Percentiles rank a stretch among this genome's conserved stretches.
phyloP scores from a whole-genome alignment of 2,113 vertebrate genomes.

The Tylochromis polylepis region DNA sequence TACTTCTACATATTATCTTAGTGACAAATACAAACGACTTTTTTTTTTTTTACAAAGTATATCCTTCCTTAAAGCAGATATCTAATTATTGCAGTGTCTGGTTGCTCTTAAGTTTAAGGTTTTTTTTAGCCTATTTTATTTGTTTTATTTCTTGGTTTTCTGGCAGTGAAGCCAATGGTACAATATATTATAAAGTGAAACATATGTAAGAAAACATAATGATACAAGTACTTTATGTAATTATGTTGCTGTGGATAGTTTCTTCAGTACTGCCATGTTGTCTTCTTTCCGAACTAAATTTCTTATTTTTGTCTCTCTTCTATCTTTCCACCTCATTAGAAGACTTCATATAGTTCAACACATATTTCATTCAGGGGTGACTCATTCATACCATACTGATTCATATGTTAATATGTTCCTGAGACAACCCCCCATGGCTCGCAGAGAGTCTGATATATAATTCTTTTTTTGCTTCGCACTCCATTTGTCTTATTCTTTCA shows the following conservation, averaged over 20 bases:
- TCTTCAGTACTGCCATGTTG: not conserved
- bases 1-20: not conserved
- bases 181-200: not conserved
- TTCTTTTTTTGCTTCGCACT: not conserved
- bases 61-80: not conserved
- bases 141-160: not conserved
- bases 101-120: not conserved
- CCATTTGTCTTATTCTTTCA: not conserved
- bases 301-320: not conserved
- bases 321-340: not conserved
- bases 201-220: not conserved
- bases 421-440: constrained; percentile 8
- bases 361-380: constrained; percentile 1
- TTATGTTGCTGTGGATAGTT: not conserved
- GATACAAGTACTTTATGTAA: not conserved
- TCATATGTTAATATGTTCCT: constrained; percentile 52
- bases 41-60: too few species aligned
- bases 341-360: constrained; percentile 4
- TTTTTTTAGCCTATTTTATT: not conserved
- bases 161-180: not conserved
- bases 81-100: not conserved
- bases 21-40: not conserved
- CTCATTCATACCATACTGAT: constrained; percentile 10
- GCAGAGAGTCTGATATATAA: not conserved
- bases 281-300: not conserved